Evolutionary conservation across 2,797 vertebrate species (phyloP), one percentile per base, ranked within the genome.

Genomic region (Garrulus glandarius): DNA sequence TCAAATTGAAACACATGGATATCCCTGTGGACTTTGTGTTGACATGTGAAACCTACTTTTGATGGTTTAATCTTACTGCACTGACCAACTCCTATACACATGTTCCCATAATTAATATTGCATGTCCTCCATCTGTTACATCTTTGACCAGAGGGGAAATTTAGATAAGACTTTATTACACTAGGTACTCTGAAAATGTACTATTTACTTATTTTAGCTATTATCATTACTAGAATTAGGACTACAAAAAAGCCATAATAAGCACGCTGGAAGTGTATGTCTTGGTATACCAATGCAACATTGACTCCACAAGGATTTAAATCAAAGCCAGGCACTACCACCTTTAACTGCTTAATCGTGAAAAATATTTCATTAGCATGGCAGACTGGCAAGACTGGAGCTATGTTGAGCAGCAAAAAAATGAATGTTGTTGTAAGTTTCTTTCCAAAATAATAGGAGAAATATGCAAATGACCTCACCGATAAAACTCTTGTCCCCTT

Each of bases 221-320:
- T 78, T 82, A 55, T 65, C 39, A 53, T 50, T 84, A 79, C 61
- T 91, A 68, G 65, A 89, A 60, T 74, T 77, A 77, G 24, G 43
- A 75, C 64, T 84, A 69, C 53, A 69, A 93, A 71, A 96, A 90
- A 93, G 46, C 23, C 77, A 84, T 93, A 92, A 61, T 56, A 95
- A 94, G 52, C 61, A 86, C 32, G 44, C 23, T 77, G 82, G 80
- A 95, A 95, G 36, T 47, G 52, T 63, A 65, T 18, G 1, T 81
- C 56, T 89, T 88, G 19, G 5, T 92, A 61, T 29, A 86, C 56
- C 34, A 90, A 92, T n/a, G 26, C n/a, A 90, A 75, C 75, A 87
- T 89, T 69, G 85, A 93, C 56, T 97, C 69, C 84, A 96, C 92
- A 61, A 93, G 67, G 79, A 69, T 88, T 94, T 93, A 93, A 80